phyloP scores from a whole-genome alignment of 2,797 vertebrate genomes.

The Hydrocynus forskahlii region DNA sequence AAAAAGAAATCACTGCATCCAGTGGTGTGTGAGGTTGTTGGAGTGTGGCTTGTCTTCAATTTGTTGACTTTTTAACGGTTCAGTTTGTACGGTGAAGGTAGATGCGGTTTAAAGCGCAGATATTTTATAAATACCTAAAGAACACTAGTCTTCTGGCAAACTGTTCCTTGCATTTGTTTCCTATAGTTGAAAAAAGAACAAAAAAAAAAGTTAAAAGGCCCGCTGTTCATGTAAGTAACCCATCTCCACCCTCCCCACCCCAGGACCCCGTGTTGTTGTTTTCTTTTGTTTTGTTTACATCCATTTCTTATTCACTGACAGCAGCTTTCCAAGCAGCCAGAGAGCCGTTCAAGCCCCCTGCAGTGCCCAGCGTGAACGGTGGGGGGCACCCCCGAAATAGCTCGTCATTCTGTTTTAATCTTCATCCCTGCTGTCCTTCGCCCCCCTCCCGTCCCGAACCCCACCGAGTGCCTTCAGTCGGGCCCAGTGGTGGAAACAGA shows the following conservation, averaged over 20 bases:
- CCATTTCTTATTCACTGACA: slow-evolving; percentile 29
- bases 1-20: slow-evolving; percentile 59
- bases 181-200: slow-evolving; percentile 44
- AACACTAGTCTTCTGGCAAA: slow-evolving; percentile 50
- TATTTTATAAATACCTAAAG: slow-evolving; percentile 64
- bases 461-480: slow-evolving; percentile 76
- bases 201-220: slow-evolving; percentile 37
- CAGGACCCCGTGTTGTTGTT: not conserved
- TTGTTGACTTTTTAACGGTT: slow-evolving; percentile 68
- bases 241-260: not conserved
- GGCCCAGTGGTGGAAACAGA: slow-evolving; percentile 97
- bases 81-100: slow-evolving; percentile 78
- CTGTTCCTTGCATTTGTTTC: slow-evolving; percentile 51
- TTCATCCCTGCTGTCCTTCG: not conserved
- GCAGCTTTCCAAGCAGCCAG: slow-evolving; percentile 44
- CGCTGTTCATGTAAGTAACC: slow-evolving; percentile 14
- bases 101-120: slow-evolving; percentile 80
- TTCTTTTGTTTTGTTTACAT: not conserved
- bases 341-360: slow-evolving; percentile 18
- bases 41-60: slow-evolving; percentile 77
- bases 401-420: not conserved
- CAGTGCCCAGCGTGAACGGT: slow-evolving; percentile 30
- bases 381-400: not conserved
- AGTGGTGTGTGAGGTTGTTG: slow-evolving; percentile 65
- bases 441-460: slow-evolving; percentile 23